These are phyloP conservation scores for Drosophila kepulauana DNA, from an alignment of 1,140 invertebrate species.

Conservation along the genomic window DNA sequence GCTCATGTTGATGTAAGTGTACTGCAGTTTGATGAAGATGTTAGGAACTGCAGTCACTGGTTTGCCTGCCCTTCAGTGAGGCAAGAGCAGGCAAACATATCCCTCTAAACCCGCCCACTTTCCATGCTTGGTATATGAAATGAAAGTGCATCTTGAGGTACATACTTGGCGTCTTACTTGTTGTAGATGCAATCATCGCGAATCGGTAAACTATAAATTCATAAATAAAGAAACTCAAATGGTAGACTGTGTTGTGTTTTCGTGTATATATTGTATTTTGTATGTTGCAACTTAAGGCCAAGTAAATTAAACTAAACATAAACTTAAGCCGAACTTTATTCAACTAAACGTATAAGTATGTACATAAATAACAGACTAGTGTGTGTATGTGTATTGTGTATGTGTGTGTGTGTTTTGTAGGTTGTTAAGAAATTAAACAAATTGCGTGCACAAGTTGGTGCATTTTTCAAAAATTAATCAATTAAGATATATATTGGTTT, in stretches of 20 bases:
- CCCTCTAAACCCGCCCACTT: constrained; percentile 83
- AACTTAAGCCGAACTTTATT: constrained; percentile 63
- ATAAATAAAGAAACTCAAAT: constrained; percentile 42
- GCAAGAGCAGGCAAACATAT: constrained; percentile 76
- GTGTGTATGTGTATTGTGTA: constrained; percentile 59
- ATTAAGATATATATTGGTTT: constrained; percentile 9
- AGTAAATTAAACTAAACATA: constrained; percentile 80
- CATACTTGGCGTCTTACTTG: constrained; percentile 38
- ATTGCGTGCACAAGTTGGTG: constrained; percentile 52
- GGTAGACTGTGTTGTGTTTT: constrained; percentile 42
- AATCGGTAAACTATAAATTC: background rate
- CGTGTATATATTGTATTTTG: constrained; percentile 59
- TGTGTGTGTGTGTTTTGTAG: constrained; percentile 34
- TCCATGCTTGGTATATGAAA: constrained; percentile 73
- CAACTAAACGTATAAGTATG: constrained; percentile 71
- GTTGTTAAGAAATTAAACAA: constrained; percentile 64
- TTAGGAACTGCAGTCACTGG: constrained; percentile 55
- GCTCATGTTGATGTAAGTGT: constrained; percentile 14
- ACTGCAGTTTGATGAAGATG: constrained; percentile 41
- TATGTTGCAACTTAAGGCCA: constrained; percentile 80
- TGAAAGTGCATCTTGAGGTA: constrained; percentile 62
- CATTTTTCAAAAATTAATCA: constrained; percentile 33
- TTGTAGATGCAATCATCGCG: background rate
- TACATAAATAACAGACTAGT: constrained; percentile 83
- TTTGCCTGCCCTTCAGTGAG: constrained; percentile 59